Base-by-base conservation (phyloP, 2,888 invertebrate species). In the Chrysodeixis includens region DNA sequence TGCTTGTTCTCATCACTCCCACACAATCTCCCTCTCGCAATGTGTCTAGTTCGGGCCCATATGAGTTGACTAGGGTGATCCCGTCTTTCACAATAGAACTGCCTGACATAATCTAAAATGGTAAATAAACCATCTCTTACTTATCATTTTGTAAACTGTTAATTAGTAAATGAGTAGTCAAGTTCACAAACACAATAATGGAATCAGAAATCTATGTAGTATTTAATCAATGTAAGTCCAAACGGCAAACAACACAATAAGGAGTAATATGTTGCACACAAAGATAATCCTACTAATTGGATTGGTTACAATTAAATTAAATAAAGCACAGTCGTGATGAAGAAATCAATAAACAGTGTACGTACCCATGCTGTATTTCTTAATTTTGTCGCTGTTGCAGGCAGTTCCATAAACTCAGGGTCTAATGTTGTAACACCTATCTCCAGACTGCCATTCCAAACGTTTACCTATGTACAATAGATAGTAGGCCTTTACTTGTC, bases 371-470 rank as follows among this genome's bases (percentile, higher is more conserved):
- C 97, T 74, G 97, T 97, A 84, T 97, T 97, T 75, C 96, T 96
- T 88, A 97, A 96, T 84, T 97, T 97, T 12, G 97, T 97, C 9
- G 98, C 98, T 86, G 97, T 97, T 8, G 97, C 96, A 40, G 99
- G 99, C 90, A 98, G 98, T 81, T 99, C 98, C 76, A 98, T 94
- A 84, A 97, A 97, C 53, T 97, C 97, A 0, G 99, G 99, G 74
- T 97, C 97, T 88, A 99, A 97, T 0, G 98, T 98, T 0, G 99
- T 99, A 0, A 98, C 98, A 44, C 98, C 98, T 88, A 98, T 98
- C 95, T 99, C 99, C 55, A 99, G 97, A 2, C 98, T 98, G 0
- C 99, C 99, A 62, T 98, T 98, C 99, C 99, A 99, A 86, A 97
- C 97, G 90, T 97, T 97, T 70, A 98, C 97, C 98, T 98, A 79